Percentiles rank a stretch among this genome's conserved stretches.
Evolutionary conservation across 2,888 invertebrate species (phyloP).

Genomic region (Dorcus hopei): DNA sequence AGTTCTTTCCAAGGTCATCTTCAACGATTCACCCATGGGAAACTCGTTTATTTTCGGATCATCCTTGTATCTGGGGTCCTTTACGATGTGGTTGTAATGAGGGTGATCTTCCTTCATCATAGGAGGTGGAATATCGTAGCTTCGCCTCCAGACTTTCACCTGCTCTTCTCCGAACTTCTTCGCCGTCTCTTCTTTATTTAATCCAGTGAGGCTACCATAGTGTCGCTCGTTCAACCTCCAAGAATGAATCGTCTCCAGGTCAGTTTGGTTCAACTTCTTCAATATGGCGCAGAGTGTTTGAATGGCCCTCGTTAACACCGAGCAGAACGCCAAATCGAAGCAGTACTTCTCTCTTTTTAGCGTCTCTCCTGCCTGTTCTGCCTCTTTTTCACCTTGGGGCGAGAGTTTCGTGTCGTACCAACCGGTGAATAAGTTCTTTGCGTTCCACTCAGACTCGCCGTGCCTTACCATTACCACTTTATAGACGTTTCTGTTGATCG

Average conservation of each 20-base stretch:
- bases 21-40: slow-evolving; percentile 79
- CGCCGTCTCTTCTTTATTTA: slow-evolving; percentile 82
- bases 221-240: slow-evolving; percentile 88
- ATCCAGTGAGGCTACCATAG: slow-evolving; percentile 81
- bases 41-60: slow-evolving; percentile 69
- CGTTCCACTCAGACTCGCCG: slow-evolving; percentile 19
- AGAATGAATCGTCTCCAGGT: slow-evolving; percentile 64
- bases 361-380: slow-evolving; percentile 68
- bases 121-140: slow-evolving; percentile 79
- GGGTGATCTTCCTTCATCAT: slow-evolving; percentile 73
- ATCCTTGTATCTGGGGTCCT: slow-evolving; percentile 66
- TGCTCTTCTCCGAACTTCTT: slow-evolving; percentile 82
- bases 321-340: slow-evolving; percentile 80
- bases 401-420: slow-evolving; percentile 15
- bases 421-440: slow-evolving; percentile 14
- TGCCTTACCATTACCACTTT: slow-evolving; percentile 17
- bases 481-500: background rate
- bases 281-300: slow-evolving; percentile 69
- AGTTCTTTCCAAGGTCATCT: slow-evolving; percentile 76
- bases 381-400: slow-evolving; percentile 60
- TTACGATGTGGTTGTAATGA: slow-evolving; percentile 71
- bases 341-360: slow-evolving; percentile 65
- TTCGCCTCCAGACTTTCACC: slow-evolving; percentile 81
- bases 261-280: slow-evolving; percentile 62
- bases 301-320: slow-evolving; percentile 74